Conservation (phyloP, 2,888 invertebrate species). For the Blastobasis adustella region DNA sequence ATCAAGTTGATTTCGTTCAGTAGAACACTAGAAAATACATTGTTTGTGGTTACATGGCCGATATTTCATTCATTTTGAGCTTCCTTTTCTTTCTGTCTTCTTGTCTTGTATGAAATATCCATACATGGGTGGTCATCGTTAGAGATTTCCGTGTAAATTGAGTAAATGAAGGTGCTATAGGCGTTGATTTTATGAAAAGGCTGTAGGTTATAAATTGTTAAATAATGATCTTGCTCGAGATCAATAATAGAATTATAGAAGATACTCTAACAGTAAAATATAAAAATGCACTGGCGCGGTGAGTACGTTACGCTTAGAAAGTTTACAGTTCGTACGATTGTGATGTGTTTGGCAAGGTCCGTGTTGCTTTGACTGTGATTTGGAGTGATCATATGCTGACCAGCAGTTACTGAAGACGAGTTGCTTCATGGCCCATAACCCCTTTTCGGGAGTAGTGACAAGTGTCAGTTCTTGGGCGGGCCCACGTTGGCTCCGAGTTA, state of each 20-base stretch:
- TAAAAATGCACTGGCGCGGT: conserved; percentile 97
- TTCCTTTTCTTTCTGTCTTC: conserved; percentile 55
- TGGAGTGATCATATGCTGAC: conserved; percentile 7
- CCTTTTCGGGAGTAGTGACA: conserved; percentile 55
- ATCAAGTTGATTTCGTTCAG: too few relatives aligned
- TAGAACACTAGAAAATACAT: background rate
- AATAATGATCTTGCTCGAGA: conserved; percentile 97
- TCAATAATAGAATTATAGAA: conserved; percentile 99
- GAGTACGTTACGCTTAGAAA: conserved; percentile 78
- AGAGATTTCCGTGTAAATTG: conserved; percentile 61
- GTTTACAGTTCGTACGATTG: conserved; percentile 57
- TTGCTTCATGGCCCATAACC: conserved; percentile 43
- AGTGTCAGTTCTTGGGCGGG: conserved; percentile 69
- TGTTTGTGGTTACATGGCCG: conserved; percentile 54
- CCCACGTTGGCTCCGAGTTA: conserved; percentile 58
- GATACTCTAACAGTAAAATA: conserved; percentile 97
- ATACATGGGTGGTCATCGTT: conserved; percentile 64
- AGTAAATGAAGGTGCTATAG: conserved; percentile 74
- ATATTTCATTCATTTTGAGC: conserved; percentile 59
- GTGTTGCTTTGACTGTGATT: conserved; percentile 14
- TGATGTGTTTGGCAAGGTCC: conserved; percentile 36
- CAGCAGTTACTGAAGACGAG: too few relatives aligned
- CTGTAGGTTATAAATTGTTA: conserved; percentile 73
- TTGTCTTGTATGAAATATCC: conserved; percentile 49
- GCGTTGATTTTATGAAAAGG: conserved; percentile 71